Evolutionary conservation across 2,797 vertebrate species (phyloP).

Genomic region (Xyrichtys novacula): DNA sequence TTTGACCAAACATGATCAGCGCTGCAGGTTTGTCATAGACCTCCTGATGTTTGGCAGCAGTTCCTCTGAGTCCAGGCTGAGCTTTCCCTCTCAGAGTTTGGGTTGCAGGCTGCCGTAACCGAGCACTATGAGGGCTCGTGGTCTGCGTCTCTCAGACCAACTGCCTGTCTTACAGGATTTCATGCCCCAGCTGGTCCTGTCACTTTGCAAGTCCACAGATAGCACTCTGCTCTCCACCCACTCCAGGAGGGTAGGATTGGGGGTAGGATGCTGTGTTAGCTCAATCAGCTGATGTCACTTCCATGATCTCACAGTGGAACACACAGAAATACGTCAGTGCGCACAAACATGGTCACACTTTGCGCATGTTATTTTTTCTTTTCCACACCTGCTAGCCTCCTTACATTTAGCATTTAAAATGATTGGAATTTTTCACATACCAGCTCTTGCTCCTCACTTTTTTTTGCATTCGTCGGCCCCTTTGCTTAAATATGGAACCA

Average conservation of each 20-base stretch:
- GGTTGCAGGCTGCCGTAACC: slow-evolving; percentile 54
- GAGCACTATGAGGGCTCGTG: slow-evolving; percentile 71
- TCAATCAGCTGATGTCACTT: slow-evolving; percentile 68
- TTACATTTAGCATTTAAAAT: slow-evolving; percentile 33
- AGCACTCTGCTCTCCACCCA: slow-evolving; percentile 77
- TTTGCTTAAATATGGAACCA: slow-evolving; percentile 51
- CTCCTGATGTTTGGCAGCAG: slow-evolving; percentile 55
- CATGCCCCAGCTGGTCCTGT: slow-evolving; percentile 92
- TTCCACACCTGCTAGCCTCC: slow-evolving; percentile 19
- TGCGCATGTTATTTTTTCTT: slow-evolving; percentile 14
- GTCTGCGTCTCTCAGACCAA: slow-evolving; percentile 79
- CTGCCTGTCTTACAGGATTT: slow-evolving; percentile 84
- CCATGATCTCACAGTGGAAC: slow-evolving; percentile 59
- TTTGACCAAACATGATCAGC: slow-evolving; percentile 46
- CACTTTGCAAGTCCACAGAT: slow-evolving; percentile 88
- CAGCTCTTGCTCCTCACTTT: neutral
- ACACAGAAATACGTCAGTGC: slow-evolving; percentile 36
- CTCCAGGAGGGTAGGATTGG: slow-evolving; percentile 31
- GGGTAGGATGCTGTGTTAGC: slow-evolving; percentile 59
- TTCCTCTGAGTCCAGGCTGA: slow-evolving; percentile 28
- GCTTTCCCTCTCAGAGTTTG: slow-evolving; percentile 30
- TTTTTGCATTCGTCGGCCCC: neutral
- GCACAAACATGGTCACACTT: slow-evolving; percentile 1
- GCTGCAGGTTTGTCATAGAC: slow-evolving; percentile 18
- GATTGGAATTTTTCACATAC: slow-evolving; percentile 40